These are phyloP conservation scores for Daboia siamensis DNA, from an alignment of 2,113 vertebrate species.

Conservation along the genomic window DNA sequence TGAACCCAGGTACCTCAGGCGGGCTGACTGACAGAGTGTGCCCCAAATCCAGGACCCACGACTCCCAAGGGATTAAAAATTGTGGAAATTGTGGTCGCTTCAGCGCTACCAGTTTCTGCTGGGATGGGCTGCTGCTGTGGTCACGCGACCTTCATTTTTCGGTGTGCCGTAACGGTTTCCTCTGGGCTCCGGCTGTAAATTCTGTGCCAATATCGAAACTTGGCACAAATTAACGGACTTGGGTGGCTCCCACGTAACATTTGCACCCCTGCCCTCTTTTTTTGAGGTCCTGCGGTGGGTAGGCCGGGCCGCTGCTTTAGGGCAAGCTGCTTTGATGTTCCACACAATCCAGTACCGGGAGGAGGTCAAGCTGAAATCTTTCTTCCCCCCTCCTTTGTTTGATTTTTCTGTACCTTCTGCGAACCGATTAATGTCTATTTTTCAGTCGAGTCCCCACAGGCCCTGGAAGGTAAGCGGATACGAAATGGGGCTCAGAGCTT, in stretches of 20 bases:
- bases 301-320: neutral
- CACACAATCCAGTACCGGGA: neutral
- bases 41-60: neutral
- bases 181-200: neutral
- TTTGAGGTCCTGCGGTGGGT: too few species aligned
- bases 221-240: neutral
- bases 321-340: neutral
- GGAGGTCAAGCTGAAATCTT: neutral
- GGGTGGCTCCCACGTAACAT: neutral
- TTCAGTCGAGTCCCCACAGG: constrained; percentile 1
- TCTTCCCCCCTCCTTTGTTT: neutral
- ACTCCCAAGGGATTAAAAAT: neutral
- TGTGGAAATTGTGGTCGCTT: neutral
- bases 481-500: neutral
- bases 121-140: neutral
- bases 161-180: neutral
- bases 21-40: neutral
- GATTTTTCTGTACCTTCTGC: neutral
- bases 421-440: constrained; percentile 5
- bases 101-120: neutral
- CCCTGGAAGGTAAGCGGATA: neutral
- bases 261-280: neutral
- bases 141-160: neutral
- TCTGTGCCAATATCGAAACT: neutral
- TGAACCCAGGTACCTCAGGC: neutral